phyloP scores from a whole-genome alignment of 1,140 invertebrate genomes.

The Teleopsis dalmanni region DNA sequence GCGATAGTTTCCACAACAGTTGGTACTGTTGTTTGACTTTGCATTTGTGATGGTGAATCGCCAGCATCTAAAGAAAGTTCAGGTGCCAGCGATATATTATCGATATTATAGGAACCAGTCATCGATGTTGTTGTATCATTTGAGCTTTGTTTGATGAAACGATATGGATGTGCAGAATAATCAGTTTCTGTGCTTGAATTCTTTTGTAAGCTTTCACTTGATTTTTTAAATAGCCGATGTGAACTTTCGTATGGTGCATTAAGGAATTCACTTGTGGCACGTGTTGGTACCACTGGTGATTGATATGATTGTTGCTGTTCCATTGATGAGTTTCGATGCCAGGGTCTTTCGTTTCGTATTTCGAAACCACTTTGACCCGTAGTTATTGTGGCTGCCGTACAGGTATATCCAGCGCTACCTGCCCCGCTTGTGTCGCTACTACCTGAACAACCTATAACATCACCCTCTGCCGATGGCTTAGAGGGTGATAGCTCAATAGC shows the following conservation, averaged over 20 bases:
- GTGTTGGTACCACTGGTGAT: constrained; percentile 28
- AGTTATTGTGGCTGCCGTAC: constrained; percentile 10
- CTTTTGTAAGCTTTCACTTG: constrained; percentile 41
- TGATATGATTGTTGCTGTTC: constrained; percentile 34
- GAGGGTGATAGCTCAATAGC: constrained; percentile 42
- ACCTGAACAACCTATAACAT: constrained; percentile 20
- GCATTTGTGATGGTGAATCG: constrained; percentile 13
- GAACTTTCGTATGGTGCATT: constrained; percentile 36
- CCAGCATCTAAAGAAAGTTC: constrained; percentile 38
- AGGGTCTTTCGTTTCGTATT: constrained; percentile 36
- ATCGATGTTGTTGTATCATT: constrained; percentile 43
- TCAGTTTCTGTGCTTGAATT: constrained; percentile 44
- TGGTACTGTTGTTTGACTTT: not conserved
- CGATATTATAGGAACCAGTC: constrained; percentile 42
- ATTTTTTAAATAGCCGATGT: constrained; percentile 36
- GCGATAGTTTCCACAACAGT: constrained; percentile 6
- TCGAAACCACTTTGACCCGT: constrained; percentile 24
- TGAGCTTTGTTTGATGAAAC: constrained; percentile 43
- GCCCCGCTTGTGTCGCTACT: constrained; percentile 15
- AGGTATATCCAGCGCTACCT: constrained; percentile 15
- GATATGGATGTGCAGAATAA: constrained; percentile 41
- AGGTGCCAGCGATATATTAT: constrained; percentile 38
- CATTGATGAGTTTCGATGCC: constrained; percentile 39
- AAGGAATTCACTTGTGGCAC: constrained; percentile 38
- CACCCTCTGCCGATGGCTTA: constrained; percentile 32